Base-by-base conservation (phyloP, 2,888 invertebrate genomes). In the Zygothrica quintamaculata region DNA sequence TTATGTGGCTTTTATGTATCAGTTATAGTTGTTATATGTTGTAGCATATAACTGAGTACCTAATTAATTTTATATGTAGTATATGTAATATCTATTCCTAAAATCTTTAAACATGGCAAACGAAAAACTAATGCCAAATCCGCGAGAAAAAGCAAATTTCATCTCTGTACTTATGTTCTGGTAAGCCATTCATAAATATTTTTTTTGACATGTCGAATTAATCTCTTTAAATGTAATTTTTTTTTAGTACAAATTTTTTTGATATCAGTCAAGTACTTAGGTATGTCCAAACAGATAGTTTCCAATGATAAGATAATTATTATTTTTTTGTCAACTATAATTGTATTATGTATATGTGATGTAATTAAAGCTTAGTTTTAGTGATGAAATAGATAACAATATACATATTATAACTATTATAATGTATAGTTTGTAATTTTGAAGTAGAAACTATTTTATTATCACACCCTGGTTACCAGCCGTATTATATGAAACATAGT, bases 91-190 rank as follows among this genome's bases (percentile, higher is more conserved):
- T 26, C 8, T 26, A 4, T 4, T 26, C 5, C 4, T 26, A 26
- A 26, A n/a, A n/a, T n/a, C n/a, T n/a, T n/a, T n/a, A n/a, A n/a
- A n/a, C n/a, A 74, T 87, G 52, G 91, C 91, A 80, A 84, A 88
- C 59, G 89, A 89, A 33, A 90, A 90, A 48, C 88, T 92, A 74
- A 91, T 92, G 26, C 90, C 91, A 43, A 94, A 94, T 91, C 94
- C 94, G 0, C 91, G 93, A 40, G 93, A 92, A 74, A 91, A 89
- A 34, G 92, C 94, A 1, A 93, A 93, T 82, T 74, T 92, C 1
- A 73, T 95, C 1, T 94, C 95, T 1, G 92, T 94, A 43, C 88
- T 95, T 9, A 90, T 93, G 44, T 95, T 94, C 90, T 93, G 94
- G 90, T 90, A 81, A 82, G 89, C 1, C 55, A 37, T 53, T 18